phyloP scores from a whole-genome alignment of 1,140 invertebrate genomes.

The Globodera rostochiensis region DNA sequence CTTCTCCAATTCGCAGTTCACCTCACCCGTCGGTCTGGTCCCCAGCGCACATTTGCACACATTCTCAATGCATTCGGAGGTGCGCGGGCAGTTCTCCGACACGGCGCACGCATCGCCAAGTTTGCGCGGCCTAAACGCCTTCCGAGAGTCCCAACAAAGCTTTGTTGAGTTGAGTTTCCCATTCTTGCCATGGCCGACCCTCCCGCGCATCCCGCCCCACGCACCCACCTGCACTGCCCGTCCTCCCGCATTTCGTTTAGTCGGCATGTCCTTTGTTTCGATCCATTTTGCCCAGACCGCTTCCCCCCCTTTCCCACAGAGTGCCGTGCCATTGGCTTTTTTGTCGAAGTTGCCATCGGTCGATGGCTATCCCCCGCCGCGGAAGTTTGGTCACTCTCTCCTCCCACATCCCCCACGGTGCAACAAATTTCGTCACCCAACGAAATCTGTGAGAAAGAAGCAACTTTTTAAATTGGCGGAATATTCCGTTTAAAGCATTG shows the following conservation, averaged over 20 bases:
- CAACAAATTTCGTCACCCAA: not conserved
- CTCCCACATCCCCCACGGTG: constrained; percentile 1
- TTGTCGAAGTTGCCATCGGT: not conserved
- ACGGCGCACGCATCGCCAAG: constrained; percentile 43
- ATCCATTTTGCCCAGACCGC: not conserved
- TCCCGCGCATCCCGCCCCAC: not conserved
- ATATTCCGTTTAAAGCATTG: not conserved
- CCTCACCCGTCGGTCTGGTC: not conserved
- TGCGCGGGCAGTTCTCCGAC: constrained; percentile 39
- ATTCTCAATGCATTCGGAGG: constrained; percentile 38
- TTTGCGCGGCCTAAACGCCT: constrained; percentile 42
- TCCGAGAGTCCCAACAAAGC: no score
- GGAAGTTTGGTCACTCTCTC: not conserved
- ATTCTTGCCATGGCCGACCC: no score
- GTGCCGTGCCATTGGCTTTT: not conserved
- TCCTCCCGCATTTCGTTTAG: constrained; percentile 27
- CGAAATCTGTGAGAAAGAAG: not conserved
- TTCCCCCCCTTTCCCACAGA: not conserved
- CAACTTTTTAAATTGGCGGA: not conserved
- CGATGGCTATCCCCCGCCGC: not conserved
- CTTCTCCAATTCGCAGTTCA: constrained; percentile 4
- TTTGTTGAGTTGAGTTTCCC: no score
- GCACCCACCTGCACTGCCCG: constrained; percentile 32
- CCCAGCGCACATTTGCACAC: constrained; percentile 45
- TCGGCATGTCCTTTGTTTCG: constrained; percentile 24